Evolutionary conservation across 2,888 invertebrate genomes (phyloP).

Genomic region (Blastobasis lacticolella): DNA sequence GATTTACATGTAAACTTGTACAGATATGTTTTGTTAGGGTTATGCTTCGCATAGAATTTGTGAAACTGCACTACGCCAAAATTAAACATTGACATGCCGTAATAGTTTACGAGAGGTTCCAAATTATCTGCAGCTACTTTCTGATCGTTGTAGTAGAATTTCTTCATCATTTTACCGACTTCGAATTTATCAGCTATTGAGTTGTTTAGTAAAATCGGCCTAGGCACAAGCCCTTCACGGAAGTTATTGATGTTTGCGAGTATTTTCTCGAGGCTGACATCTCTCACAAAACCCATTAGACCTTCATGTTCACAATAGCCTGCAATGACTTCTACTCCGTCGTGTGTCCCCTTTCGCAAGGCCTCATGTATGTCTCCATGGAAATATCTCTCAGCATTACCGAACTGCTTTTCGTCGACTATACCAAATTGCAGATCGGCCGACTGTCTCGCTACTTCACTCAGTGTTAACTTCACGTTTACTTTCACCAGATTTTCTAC

Average conservation of each 20-base stretch:
- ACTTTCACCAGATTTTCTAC: conserved; percentile 24
- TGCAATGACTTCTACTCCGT: conserved; percentile 77
- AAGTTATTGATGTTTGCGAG: conserved; percentile 26
- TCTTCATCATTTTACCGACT: conserved; percentile 29
- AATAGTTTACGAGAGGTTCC: neutral
- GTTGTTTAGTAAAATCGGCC: conserved; percentile 22
- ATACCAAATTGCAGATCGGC: neutral
- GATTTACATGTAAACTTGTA: conserved; percentile 35
- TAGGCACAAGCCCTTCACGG: conserved; percentile 35
- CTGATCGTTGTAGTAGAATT: conserved; percentile 32
- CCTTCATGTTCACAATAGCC: conserved; percentile 84
- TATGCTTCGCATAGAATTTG: neutral
- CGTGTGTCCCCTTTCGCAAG: conserved; percentile 56
- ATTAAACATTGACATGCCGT: neutral
- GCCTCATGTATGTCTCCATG: conserved; percentile 36
- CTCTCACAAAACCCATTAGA: conserved; percentile 16
- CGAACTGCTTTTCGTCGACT: conserved; percentile 35
- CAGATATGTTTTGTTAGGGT: conserved; percentile 24
- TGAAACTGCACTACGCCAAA: neutral
- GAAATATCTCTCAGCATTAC: conserved; percentile 36
- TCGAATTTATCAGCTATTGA: conserved; percentile 28
- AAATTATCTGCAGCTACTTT: conserved; percentile 15
- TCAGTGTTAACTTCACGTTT: neutral
- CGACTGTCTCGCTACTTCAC: neutral
- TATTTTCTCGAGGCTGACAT: conserved; percentile 13